Evolutionary conservation across 2,888 invertebrate genomes (phyloP).

Genomic region (Drosophila anomalata): DNA sequence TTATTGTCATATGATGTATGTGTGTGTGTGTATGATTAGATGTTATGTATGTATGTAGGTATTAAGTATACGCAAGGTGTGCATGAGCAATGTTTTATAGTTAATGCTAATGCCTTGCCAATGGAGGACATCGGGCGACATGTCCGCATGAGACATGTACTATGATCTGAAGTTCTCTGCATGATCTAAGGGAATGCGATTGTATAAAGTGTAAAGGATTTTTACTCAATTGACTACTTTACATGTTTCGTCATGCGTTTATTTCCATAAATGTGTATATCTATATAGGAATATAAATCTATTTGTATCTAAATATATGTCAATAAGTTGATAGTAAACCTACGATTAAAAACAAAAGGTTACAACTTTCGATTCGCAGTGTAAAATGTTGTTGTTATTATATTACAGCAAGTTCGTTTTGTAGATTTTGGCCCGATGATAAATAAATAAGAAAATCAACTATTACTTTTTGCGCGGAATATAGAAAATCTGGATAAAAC

Average conservation of each 20-base stretch:
- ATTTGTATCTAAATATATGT: constrained; percentile 42
- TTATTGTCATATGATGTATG: constrained; percentile 82
- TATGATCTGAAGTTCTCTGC: constrained; percentile 40
- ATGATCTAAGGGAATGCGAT: constrained; percentile 20
- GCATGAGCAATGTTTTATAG: constrained; percentile 35
- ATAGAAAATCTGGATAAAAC: constrained; percentile 40
- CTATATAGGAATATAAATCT: constrained; percentile 32
- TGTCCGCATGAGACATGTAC: constrained; percentile 4
- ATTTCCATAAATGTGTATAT: constrained; percentile 38
- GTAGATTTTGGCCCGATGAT: constrained; percentile 19
- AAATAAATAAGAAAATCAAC: constrained; percentile 26
- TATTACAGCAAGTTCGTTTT: constrained; percentile 51
- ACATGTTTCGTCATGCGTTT: constrained; percentile 72
- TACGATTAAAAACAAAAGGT: constrained; percentile 51
- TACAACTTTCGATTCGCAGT: constrained; percentile 32
- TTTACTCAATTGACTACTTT: constrained; percentile 71
- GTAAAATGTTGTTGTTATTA: constrained; percentile 39
- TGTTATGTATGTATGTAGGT: constrained; percentile 42
- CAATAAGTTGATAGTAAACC: constrained; percentile 44
- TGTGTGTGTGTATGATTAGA: constrained; percentile 46
- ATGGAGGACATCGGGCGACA: neutral
- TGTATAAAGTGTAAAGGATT: constrained; percentile 31
- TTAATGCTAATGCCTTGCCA: constrained; percentile 40
- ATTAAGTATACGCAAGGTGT: constrained; percentile 25
- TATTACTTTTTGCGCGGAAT: constrained; percentile 35